A percentile compares a stretch with the other conserved stretches of the same genome.
These are phyloP conservation scores for Cotesia congregata DNA, from an alignment of 2,888 invertebrate genomes.

Conservation along the genomic window DNA sequence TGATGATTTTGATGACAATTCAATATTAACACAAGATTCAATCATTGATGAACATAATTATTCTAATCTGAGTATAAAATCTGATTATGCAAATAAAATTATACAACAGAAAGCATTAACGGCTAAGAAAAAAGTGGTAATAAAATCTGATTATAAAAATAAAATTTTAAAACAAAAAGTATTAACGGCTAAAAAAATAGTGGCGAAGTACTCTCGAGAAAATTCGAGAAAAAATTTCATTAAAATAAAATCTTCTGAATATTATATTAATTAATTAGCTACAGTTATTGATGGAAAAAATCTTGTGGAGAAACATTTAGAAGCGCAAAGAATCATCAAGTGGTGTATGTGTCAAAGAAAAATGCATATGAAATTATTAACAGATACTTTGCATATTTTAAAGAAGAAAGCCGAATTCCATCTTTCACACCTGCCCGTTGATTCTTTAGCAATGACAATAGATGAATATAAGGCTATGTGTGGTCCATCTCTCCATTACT, in stretches of 20 bases:
- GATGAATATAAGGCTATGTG: not conserved
- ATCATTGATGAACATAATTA: no score
- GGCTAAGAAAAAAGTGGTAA: no score
- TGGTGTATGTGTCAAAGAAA: constrained; percentile 24
- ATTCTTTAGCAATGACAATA: not conserved
- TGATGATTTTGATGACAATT: no score
- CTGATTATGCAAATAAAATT: no score
- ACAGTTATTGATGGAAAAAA: not conserved
- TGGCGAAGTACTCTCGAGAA: not conserved
- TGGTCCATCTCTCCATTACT: constrained; percentile 9
- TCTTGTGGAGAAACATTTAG: not conserved
- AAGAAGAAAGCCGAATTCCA: not conserved
- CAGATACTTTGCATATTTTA: constrained; percentile 5
- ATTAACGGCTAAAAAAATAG: not conserved
- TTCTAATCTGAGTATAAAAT: no score
- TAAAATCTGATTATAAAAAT: no score
- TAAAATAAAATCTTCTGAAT: not conserved
- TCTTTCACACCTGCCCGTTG: not conserved
- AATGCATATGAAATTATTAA: not conserved
- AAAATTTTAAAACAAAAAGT: not conserved
- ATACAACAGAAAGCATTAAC: no score
- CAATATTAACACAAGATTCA: no score
- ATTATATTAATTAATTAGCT: not conserved
- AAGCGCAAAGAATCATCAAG: constrained; percentile 16
- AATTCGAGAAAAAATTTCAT: not conserved